Conservation (phyloP, 2,888 invertebrate genomes). For the Hyposoter didymator region DNA sequence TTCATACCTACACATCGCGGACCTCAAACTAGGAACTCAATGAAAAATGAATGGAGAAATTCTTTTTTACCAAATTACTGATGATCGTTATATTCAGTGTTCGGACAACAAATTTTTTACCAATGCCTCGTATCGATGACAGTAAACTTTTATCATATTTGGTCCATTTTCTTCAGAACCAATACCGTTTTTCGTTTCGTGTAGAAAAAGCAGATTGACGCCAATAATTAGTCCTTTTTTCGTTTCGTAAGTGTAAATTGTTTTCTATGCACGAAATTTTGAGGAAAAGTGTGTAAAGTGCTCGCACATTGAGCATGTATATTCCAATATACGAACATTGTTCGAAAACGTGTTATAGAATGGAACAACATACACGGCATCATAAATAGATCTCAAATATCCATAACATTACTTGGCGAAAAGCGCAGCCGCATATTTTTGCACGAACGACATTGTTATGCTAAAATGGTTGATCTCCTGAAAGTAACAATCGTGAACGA, state of each 20-base stretch:
- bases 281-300: neutral
- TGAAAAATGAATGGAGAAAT: neutral
- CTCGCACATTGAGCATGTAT: neutral
- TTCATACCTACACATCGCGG: neutral
- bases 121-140: neutral
- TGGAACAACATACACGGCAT: constrained; percentile 6
- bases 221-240: too few species aligned
- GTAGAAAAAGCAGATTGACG: too few species aligned
- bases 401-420: constrained; percentile 16
- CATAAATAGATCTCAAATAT: constrained; percentile 39
- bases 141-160: neutral
- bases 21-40: neutral
- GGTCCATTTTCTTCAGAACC: neutral
- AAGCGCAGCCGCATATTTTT: constrained; percentile 50
- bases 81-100: neutral
- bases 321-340: neutral
- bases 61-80: neutral
- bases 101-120: neutral
- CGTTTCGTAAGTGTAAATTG: too few species aligned
- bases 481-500: constrained; percentile 80
- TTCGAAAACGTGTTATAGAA: neutral
- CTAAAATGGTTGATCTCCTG: constrained; percentile 75
- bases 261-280: neutral
- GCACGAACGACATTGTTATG: constrained; percentile 78
- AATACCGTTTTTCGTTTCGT: too few species aligned